Conservation (phyloP, 1,140 invertebrate genomes). For the Tetramorium parvispinum region DNA sequence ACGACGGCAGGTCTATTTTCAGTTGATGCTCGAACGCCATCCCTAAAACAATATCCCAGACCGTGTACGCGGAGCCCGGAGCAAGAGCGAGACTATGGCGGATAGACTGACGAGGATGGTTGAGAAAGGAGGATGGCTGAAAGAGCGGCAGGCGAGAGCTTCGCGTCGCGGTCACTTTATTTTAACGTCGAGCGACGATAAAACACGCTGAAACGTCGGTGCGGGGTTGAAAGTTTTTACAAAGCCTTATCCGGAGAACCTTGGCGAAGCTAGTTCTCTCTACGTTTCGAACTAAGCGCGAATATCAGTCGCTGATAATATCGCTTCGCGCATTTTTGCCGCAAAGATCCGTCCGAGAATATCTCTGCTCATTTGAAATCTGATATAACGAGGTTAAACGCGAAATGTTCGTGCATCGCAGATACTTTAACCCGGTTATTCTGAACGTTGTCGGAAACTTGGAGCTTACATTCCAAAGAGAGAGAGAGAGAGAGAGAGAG, state of each 20-base stretch:
- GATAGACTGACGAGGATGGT: conserved; percentile 16
- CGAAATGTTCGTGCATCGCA: conserved; percentile 26
- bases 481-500: neutral
- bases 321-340: conserved; percentile 3
- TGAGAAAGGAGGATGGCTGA: conserved; percentile 28
- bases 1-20: conserved; percentile 69
- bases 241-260: conserved; percentile 35
- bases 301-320: conserved; percentile 43
- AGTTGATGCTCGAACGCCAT: conserved; percentile 67
- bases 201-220: conserved; percentile 40
- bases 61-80: conserved; percentile 9
- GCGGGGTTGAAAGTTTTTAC: conserved; percentile 44
- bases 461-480: conserved; percentile 12
- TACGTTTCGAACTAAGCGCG: neutral
- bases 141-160: conserved; percentile 29
- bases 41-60: conserved; percentile 74
- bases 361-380: conserved; percentile 45
- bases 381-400: conserved; percentile 52
- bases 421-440: conserved; percentile 58
- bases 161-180: conserved; percentile 56
- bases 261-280: neutral
- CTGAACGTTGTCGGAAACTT: conserved; percentile 52
- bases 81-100: conserved; percentile 23
- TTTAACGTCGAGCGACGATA: conserved; percentile 48
- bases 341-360: neutral